phyloP scores from a whole-genome alignment of 1,140 invertebrate species.

The Atta colombica region DNA sequence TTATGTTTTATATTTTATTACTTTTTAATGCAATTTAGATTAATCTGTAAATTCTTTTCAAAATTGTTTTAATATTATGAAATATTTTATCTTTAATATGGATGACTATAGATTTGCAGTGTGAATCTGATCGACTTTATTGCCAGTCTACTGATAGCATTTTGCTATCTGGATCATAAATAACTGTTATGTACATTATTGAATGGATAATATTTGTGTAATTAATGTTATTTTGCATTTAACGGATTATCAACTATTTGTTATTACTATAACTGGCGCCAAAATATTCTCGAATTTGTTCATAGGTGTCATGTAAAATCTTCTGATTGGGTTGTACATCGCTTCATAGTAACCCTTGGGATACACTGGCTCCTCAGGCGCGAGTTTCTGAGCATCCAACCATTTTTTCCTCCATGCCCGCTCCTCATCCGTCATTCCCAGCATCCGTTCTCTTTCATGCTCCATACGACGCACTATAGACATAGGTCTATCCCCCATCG shows the following conservation, averaged over 20 bases:
- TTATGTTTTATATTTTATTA: too few relatives aligned
- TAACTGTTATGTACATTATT: too few relatives aligned
- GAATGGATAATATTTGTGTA: too few relatives aligned
- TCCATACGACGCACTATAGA: constrained; percentile 91
- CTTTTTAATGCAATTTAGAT: too few relatives aligned
- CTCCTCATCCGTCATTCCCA: constrained; percentile 94
- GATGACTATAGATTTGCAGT: too few relatives aligned
- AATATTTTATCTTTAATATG: too few relatives aligned
- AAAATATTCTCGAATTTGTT: constrained; percentile 89
- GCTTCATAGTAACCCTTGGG: constrained; percentile 89
- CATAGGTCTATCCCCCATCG: constrained; percentile 89
- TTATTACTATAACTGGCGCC: constrained; percentile 87
- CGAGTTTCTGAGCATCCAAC: constrained; percentile 93
- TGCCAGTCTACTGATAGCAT: too few relatives aligned
- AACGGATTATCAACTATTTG: constrained; percentile 37
- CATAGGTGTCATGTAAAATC: constrained; percentile 91
- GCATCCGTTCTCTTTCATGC: constrained; percentile 91
- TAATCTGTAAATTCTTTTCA: too few relatives aligned
- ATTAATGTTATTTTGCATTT: too few relatives aligned
- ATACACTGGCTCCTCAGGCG: constrained; percentile 90
- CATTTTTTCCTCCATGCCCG: constrained; percentile 93
- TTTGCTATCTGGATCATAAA: too few relatives aligned
- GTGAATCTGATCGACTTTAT: too few relatives aligned
- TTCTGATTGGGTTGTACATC: constrained; percentile 92
- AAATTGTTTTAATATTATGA: too few relatives aligned